Base-by-base conservation (phyloP, 2,797 vertebrate species). In the Enteromius argenteus region DNA sequence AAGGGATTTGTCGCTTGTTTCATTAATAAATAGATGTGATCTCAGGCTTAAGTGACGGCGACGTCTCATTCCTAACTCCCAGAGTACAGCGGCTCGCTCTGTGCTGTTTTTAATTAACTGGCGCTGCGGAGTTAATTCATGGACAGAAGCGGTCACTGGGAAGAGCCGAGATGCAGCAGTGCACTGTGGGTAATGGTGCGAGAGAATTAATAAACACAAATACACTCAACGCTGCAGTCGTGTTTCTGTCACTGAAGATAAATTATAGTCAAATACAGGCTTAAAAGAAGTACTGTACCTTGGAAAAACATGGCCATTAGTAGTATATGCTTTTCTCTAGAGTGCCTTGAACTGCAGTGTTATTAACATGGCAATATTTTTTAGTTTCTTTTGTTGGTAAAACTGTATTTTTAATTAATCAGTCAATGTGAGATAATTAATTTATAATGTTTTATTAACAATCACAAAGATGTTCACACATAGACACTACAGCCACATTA, bases 51-150 rank as follows among this genome's bases (percentile, higher is more conserved):
- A 32, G 84, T 86, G 86, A 56, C 77, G 58, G 62, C 49, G n/a
- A 83, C 68, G 64, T 73, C 39, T 83, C 44, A 60, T 81, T 80
- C 42, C 53, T n/a, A 51, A 68, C 30, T 85, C 80, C 71, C 66
- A 14, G 37, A 53, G 56, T 56, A 58, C 68, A 32, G 79, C 3
- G 62, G 81, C 19, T 42, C 80, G 49, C 17, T 81, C 46, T n/a
- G 8, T 73, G n/a, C 9, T 35, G 6, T 81, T 84, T 85, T 91
- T 88, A 88, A 89, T 91, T 86, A 86, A 39, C 67, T 66, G 51
- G 51, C 46, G 21, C 83, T 51, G 30, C 30, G 37, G 72, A 49
- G 1, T 37, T 17, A 76, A 80, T 69, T 39, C 23, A 39, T 21
- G 10, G 11, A n/a, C 51, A 75, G 44, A 44, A 74, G 85, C 62